These are phyloP conservation scores for Microcebus ravelobensis DNA, from an alignment of 2,113 vertebrate genomes.

Conservation along the genomic window DNA sequence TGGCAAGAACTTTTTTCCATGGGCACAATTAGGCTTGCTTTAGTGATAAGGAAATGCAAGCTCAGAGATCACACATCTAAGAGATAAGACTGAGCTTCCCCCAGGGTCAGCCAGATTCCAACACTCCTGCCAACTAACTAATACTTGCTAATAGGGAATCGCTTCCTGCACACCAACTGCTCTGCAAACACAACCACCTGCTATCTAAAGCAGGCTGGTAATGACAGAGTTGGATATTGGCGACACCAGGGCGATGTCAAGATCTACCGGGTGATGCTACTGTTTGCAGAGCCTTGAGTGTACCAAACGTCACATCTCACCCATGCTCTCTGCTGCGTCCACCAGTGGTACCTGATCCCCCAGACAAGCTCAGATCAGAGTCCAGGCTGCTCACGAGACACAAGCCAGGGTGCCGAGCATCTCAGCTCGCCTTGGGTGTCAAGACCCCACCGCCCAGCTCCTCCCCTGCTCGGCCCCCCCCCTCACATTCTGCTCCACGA, in stretches of 20 bases:
- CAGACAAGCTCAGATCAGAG: neutral
- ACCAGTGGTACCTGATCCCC: neutral
- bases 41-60: neutral
- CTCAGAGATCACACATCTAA: slow-evolving; percentile 3
- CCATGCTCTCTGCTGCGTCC: neutral
- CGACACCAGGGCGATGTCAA: neutral
- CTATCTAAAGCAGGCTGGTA: neutral
- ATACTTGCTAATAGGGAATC: rapidly evolving
- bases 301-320: no score
- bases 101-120: neutral
- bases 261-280: rapidly evolving
- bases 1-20: neutral
- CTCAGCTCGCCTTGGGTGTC: neutral
- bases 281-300: rapidly evolving
- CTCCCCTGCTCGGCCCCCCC: neutral
- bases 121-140: neutral
- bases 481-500: neutral
- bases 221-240: rapidly evolving
- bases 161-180: neutral
- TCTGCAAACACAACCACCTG: neutral
- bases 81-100: neutral
- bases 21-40: neutral
- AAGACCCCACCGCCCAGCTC: neutral
- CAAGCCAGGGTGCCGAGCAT: neutral
- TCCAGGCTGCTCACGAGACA: neutral